Base-by-base conservation (phyloP, 1,140 invertebrate species). In the Ridgeia piscesae region DNA sequence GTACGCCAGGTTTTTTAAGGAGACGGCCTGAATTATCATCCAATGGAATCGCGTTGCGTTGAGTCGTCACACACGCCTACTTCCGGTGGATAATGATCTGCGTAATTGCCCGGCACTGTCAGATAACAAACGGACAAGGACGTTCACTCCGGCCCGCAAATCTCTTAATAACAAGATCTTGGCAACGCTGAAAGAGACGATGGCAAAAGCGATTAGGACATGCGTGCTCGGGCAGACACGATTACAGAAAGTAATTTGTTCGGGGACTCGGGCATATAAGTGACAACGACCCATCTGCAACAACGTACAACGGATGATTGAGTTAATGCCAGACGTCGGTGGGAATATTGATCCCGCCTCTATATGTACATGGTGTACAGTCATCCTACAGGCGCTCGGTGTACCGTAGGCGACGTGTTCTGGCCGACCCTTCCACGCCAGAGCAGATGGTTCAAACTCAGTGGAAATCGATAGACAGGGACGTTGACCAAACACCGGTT, bases 201-300 rank as follows among this genome's bases (percentile, higher is more conserved):
- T 77, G 58, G 58, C 58, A 21, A 77, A 27, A 77, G 58, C 58
- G 58, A 77, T 77, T 77, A 77, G 58, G 58, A 17, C 27, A 31
- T 77, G 58, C 27, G 58, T 77, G 58, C 58, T 21, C 27, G 58
- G 58, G 27, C 58, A 77, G 58, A 77, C 58, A 77, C 58, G 58
- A 77, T 77, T 77, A 77, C 58, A 77, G 58, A 77, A 77, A 77
- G 58, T 77, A 77, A 77, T 77, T 77, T 77, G 58, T 77, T 77
- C 58, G 58, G 58, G 58, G 58, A 77, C 58, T 77, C 11, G 58
- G 58, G 58, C 58, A 77, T 77, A 77, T 77, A 77, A 21, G 58
- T 77, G 58, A 77, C 58, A 77, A 17, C 58, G 58, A 21, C 58
- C 58, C 58, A 77, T 77, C 58, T 77, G 58, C 58, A 21, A 21